Evolutionary conservation across 1,140 invertebrate species (phyloP), one percentile per base, ranked within the genome.

Genomic region (Calycopis cecrops): DNA sequence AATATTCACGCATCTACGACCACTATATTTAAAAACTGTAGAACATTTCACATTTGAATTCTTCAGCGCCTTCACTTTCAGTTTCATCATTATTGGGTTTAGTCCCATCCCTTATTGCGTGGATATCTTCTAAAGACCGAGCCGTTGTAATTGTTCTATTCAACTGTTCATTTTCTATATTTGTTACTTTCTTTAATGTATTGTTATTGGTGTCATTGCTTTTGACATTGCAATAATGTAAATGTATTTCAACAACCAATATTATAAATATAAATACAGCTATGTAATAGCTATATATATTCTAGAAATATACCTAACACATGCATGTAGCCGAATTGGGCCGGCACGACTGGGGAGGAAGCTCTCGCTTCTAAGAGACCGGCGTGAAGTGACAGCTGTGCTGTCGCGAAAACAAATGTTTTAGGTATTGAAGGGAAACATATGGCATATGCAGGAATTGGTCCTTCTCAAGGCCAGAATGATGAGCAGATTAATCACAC

Each of bases 401-500:
- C n/a, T n/a, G n/a, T n/a, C n/a, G n/a, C n/a, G n/a, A n/a, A n/a
- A n/a, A n/a, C n/a, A n/a, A 28, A 28, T 28, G 6, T 66, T 59
- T 44, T 48, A 76, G 76, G 77, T 42, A 48, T 63, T 44, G 71
- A 73, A 64, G 84, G 80, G 8, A 73, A 66, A 35, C 50, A 86
- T 50, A 76, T 77, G 53, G 69, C 75, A 18, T 79, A 86, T 50
- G n/a, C 51, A 42, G 85, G 82, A 17, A 73, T 86, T 3, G 78
- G 87, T 0, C 73, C 88, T 0, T 65, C 67, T 12, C 62, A 56
- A 33, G 54, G 58, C 0, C 61, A 70, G 0, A 73, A 88, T 52
- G 90, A 93, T 65, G 87, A 91, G 64, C 88, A 91, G 17, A 87
- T 91, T 52, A 91, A 92, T 67, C 92, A 95, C 60, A 92, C 92